Percentiles rank a stretch among this genome's conserved stretches.
Evolutionary conservation across 2,888 invertebrate species (phyloP).

Genomic region (Lysandra bellargus): DNA sequence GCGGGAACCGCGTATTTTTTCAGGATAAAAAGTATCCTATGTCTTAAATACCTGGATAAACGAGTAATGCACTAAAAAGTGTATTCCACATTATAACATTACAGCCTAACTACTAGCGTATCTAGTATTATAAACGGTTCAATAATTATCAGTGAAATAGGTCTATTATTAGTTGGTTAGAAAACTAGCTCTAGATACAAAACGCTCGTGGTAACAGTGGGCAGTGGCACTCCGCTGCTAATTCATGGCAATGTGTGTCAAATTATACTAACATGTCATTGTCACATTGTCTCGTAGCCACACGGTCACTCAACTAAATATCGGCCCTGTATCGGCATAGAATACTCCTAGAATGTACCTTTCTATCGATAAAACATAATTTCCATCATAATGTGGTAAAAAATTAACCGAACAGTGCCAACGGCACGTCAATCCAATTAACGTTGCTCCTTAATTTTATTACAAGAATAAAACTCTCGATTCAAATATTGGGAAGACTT

Average conservation of each 20-base stretch:
- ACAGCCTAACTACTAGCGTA: too few species aligned
- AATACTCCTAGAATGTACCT: background rate
- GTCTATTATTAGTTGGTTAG: background rate
- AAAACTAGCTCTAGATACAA: background rate
- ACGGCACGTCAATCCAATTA: conserved; percentile 29
- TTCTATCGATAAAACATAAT: background rate
- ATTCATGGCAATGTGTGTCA: conserved; percentile 16
- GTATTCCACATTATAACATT: too few species aligned
- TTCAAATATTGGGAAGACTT: conserved; percentile 20
- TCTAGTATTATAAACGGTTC: background rate
- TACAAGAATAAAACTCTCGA: conserved; percentile 21
- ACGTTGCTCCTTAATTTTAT: conserved; percentile 24
- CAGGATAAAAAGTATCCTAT: too few species aligned
- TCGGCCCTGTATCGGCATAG: background rate
- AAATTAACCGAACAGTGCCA: conserved; percentile 5
- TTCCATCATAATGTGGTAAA: background rate
- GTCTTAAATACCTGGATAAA: too few species aligned
- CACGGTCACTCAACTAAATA: background rate
- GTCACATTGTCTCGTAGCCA: background rate
- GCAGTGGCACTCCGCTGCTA: background rate
- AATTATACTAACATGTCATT: background rate
- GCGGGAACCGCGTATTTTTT: too few species aligned
- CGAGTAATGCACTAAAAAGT: too few species aligned
- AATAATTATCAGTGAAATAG: background rate
- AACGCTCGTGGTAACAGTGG: conserved; percentile 9